phyloP scores from a whole-genome alignment of 1,140 invertebrate genomes.

The Octopus bimaculoides region DNA sequence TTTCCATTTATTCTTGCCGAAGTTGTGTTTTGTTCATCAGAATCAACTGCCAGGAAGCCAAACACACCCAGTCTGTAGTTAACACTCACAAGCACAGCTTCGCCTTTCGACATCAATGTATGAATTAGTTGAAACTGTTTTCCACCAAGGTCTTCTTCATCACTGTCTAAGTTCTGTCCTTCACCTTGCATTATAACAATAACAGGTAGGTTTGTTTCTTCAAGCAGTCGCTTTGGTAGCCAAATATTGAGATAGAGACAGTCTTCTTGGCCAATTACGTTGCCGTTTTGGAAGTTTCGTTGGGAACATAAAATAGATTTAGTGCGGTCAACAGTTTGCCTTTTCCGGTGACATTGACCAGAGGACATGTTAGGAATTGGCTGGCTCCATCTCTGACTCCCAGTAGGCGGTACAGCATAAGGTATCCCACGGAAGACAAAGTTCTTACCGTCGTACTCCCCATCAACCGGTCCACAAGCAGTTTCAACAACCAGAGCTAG shows the following conservation, averaged over 20 bases:
- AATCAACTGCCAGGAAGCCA: not conserved
- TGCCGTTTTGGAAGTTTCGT: not conserved
- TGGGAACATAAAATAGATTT: not conserved
- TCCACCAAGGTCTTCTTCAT: not conserved
- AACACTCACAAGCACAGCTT: not conserved
- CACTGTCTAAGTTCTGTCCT: not conserved
- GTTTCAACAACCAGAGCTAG: constrained; percentile 52
- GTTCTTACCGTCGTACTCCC: constrained; percentile 72
- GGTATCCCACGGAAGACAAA: constrained; percentile 82
- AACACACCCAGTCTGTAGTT: not conserved
- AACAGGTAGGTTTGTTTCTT: not conserved
- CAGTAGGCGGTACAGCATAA: constrained; percentile 75
- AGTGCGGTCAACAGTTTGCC: not conserved
- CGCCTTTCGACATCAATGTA: not conserved
- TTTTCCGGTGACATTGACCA: not conserved
- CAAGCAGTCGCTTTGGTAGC: not conserved
- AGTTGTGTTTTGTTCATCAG: not conserved
- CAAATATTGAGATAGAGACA: constrained; percentile 2
- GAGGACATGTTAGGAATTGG: constrained; percentile 61
- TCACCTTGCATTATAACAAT: constrained; percentile 9
- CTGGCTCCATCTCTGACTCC: constrained; percentile 67
- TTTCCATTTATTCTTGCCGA: not conserved
- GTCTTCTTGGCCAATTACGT: not conserved
- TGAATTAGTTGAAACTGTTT: not conserved
- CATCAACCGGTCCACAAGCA: constrained; percentile 75